Evolutionary conservation across 1,140 invertebrate species (phyloP).

Genomic region (Ceratitis capitata): DNA sequence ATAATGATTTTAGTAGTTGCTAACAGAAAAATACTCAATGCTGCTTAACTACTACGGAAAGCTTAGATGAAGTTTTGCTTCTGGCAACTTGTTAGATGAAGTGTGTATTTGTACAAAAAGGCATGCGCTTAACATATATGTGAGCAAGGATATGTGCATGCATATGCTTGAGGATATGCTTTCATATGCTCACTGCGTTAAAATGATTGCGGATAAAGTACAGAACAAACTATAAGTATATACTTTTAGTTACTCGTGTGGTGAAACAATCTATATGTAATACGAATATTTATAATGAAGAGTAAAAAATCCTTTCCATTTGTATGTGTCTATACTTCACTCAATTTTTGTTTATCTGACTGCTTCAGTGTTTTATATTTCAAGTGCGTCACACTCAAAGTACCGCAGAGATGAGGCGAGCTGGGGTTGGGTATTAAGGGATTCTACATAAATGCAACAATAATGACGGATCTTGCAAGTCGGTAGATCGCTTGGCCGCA

Average conservation of each 20-base stretch:
- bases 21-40: background rate
- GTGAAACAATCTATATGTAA: too few species aligned
- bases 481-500: background rate
- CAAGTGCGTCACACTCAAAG: slow-evolving; percentile 16
- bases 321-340: background rate
- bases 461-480: background rate
- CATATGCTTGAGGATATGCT: background rate
- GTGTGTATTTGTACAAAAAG: slow-evolving; percentile 9
- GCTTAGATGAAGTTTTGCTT: slow-evolving; percentile 12
- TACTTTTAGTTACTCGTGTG: background rate
- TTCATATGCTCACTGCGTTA: background rate
- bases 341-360: too few species aligned
- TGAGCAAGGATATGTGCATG: background rate
- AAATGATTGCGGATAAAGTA: background rate
- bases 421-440: background rate
- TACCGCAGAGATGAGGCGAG: background rate
- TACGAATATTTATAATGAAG: too few species aligned
- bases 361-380: slow-evolving; percentile 25
- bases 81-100: background rate
- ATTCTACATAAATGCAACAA: background rate
- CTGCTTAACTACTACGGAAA: background rate
- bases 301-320: background rate
- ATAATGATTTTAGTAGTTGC: background rate
- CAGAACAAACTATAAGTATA: background rate
- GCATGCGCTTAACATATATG: background rate